Evolutionary conservation across 2,797 vertebrate genomes (phyloP).

Genomic region (Smutsia gigantea): DNA sequence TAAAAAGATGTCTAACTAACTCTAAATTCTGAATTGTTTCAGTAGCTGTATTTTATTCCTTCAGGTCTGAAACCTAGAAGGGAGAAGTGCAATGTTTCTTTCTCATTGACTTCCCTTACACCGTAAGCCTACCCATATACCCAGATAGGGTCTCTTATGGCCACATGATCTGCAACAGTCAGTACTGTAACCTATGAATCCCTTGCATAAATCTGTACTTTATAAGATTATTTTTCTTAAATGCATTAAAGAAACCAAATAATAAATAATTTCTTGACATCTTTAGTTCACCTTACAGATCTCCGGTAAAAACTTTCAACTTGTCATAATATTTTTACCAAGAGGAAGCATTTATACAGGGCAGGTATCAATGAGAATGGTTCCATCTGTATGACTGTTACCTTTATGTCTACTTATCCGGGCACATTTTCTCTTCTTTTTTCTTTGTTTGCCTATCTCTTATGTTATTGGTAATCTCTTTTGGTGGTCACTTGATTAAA

Average conservation of each 20-base stretch:
- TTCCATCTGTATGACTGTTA: not conserved
- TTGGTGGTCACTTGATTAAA: not conserved
- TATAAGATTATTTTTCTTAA: constrained; percentile 9
- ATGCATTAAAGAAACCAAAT: not conserved
- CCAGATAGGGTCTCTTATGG: not conserved
- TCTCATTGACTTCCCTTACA: not conserved
- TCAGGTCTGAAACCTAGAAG: not conserved
- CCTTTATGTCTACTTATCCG: not conserved
- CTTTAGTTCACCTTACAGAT: not conserved
- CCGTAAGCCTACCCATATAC: not conserved
- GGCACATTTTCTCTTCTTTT: not conserved
- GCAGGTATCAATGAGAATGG: not conserved
- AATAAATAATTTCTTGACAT: constrained; percentile 12
- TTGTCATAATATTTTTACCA: not conserved
- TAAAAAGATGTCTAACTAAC: not conserved
- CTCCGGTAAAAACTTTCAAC: not conserved
- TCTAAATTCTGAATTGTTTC: not conserved
- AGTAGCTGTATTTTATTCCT: not conserved
- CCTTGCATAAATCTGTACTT: not conserved
- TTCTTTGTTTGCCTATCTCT: not conserved
- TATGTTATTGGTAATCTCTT: not conserved
- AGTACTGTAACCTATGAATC: not conserved
- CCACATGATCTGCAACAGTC: not conserved
- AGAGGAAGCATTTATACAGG: not conserved
- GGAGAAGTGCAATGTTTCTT: not conserved